Conservation (phyloP, 2,888 invertebrate genomes). For the Drosophila histrio region DNA sequence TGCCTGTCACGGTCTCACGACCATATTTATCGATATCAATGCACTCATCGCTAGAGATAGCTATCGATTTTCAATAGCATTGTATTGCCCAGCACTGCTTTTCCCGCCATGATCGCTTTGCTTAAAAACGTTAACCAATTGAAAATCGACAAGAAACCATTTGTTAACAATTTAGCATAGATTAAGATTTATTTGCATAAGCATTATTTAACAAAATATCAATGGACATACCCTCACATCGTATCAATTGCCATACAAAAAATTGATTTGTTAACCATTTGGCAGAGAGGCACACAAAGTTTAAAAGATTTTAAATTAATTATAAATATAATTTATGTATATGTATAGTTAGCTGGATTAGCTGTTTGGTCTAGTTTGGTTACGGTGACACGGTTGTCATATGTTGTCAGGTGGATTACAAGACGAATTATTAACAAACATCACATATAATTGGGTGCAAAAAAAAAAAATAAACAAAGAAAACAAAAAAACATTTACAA, state of each 20-base stretch:
- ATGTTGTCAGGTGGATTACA: conserved; percentile 2
- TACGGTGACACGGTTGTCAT: neutral
- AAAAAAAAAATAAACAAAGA: neutral
- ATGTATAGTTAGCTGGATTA: neutral
- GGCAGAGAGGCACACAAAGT: conserved; percentile 30
- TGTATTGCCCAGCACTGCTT: neutral
- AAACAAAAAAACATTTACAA: conserved; percentile 4
- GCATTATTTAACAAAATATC: conserved; percentile 34
- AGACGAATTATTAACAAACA: conserved; percentile 34
- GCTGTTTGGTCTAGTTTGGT: conserved; percentile 26
- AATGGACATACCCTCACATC: conserved; percentile 14
- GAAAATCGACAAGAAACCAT: neutral
- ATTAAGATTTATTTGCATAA: conserved; percentile 18
- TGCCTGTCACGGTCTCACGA: neutral
- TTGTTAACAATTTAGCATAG: neutral
- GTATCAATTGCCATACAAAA: conserved; percentile 16
- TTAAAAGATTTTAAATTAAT: conserved; percentile 1
- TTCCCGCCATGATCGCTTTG: neutral
- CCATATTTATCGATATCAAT: neutral
- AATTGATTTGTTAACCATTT: conserved; percentile 8
- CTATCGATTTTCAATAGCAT: neutral
- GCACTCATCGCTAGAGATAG: neutral
- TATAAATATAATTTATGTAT: neutral
- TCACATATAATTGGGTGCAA: conserved; percentile 19
- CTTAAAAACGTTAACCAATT: neutral